Base-by-base conservation (phyloP, 2,888 invertebrate genomes). In the Apoda limacodes region DNA sequence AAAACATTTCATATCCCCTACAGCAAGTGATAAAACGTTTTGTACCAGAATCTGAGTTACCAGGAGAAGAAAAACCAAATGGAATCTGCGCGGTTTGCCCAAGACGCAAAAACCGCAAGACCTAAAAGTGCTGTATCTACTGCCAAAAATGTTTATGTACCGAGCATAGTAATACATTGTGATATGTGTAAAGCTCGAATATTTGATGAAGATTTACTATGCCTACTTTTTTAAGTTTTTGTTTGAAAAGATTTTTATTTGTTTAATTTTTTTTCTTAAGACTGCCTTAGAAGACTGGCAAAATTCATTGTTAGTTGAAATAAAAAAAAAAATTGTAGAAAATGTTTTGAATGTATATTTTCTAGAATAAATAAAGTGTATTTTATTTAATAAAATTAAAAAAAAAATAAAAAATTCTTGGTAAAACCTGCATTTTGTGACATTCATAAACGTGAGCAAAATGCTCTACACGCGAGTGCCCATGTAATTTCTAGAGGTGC, bases 61-160 rank as follows among this genome's bases (percentile, higher is more conserved):
- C 24, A 27, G 30, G 19, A 25, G n/a, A n/a, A 17, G 22, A 28
- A 37, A 37, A 37, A 37, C 29, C 27, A 28, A 22, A 23, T 34
- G 33, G 38, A 22, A 35, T 41, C 29, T 39, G 37, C 25, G 34
- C 33, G 27, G 20, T 37, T 26, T 39, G 33, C 31, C 36, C 34
- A 31, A 40, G 42, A 28, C 36, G 42, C 28, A 43, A 43, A 37
- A 40, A 40, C 25, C 36, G 37, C 29, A 43, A 40, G 22, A 42
- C 31, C 28, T 35, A 39, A 43, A 40, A 40, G 34, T 24, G 29
- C 34, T 39, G 35, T 24, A 33, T 42, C 34, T 32, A 33, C 32
- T 33, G 22, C 10, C n/a, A n/a, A n/a, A n/a, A n/a, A n/a, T n/a
- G n/a, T n/a, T n/a, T n/a, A n/a, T n/a, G n/a, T n/a, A n/a, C n/a